Evolutionary conservation across 2,888 invertebrate genomes (phyloP), one percentile per base, ranked within the genome.

Genomic region (Mayetiola destructor): DNA sequence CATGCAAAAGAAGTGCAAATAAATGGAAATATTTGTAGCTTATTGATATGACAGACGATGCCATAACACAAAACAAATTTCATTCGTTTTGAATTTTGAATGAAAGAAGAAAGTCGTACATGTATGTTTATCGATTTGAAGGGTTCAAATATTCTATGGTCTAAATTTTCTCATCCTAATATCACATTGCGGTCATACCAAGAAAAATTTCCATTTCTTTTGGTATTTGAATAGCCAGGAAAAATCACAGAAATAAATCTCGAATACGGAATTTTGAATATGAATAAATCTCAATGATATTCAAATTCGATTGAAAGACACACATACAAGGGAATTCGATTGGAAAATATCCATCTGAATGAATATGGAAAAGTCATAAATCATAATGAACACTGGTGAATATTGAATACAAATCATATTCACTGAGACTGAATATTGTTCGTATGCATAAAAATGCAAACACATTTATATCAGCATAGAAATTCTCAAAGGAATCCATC

Each of bases 31-130:
- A 27, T 48, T 23, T 48, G 27, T 48, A 48, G 27, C 27, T 48
- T 48, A 48, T 48, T 48, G 48, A 48, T 48, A 27, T 48, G 48
- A 48, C 48, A 48, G 48, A 27, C 48, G 27, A 48, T 27, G 48
- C 48, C 48, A n/a, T 27, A 48, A 48, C 27, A 48, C 16, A 48
- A n/a, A 48, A 48, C 48, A 48, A 48, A 48, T 48, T 48, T 48
- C 16, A n/a, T 48, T 6, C 8, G 23, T 23, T 42, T 42, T 32
- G 32, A 12, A 32, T 32, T 32, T 32, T 8, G 21, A 21, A 4
- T 12, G 23, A 21, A 21, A 23, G 4, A 20, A 9, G 12, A 36
- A n/a, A 12, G 5, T 9, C 36, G 12, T 36, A 3, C 14, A 8
- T n/a, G 12, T 36, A 3, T 36, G 12, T 36, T 5, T 36, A 4